Evolutionary conservation across 2,888 invertebrate species (phyloP).

Genomic region (Plusia festucae): DNA sequence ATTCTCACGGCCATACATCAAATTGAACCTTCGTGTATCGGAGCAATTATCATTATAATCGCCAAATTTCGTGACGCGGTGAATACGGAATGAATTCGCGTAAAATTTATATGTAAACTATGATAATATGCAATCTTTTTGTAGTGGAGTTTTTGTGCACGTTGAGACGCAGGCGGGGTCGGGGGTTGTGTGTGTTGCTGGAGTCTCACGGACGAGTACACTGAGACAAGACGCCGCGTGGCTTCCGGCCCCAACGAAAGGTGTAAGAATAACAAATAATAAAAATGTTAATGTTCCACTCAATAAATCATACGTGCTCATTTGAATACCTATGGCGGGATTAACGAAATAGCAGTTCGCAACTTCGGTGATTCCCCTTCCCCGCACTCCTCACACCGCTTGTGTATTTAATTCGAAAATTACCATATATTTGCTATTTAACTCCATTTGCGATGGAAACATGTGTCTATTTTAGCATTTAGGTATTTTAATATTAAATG

Average conservation of each 20-base stretch:
- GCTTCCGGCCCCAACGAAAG: constrained; percentile 87
- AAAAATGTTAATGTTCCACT: constrained; percentile 90
- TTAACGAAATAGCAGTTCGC: constrained; percentile 82
- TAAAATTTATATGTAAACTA: constrained; percentile 89
- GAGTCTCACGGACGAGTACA: constrained; percentile 87
- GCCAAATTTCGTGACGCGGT: constrained; percentile 81
- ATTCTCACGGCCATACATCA: constrained; percentile 88
- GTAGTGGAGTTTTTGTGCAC: constrained; percentile 75
- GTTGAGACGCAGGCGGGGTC: constrained; percentile 70
- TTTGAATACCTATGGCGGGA: constrained; percentile 88
- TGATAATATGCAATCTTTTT: constrained; percentile 86
- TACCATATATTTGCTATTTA: constrained; percentile 75
- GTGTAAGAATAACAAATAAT: constrained; percentile 90
- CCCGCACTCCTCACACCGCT: constrained; percentile 64
- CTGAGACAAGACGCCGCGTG: constrained; percentile 88
- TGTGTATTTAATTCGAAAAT: constrained; percentile 71
- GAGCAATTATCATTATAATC: constrained; percentile 87
- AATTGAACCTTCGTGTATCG: constrained; percentile 84
- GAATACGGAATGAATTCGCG: constrained; percentile 87
- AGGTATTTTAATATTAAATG: constrained; percentile 18
- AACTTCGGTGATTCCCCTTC: constrained; percentile 63
- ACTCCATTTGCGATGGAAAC: constrained; percentile 53
- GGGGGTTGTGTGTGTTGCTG: constrained; percentile 74
- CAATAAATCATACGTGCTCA: constrained; percentile 89
- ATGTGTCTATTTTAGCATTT: constrained; percentile 13